Percentiles rank a stretch among this genome's conserved stretches.
Evolutionary conservation across 2,888 invertebrate species (phyloP).

Genomic region (Nyleta sp.): DNA sequence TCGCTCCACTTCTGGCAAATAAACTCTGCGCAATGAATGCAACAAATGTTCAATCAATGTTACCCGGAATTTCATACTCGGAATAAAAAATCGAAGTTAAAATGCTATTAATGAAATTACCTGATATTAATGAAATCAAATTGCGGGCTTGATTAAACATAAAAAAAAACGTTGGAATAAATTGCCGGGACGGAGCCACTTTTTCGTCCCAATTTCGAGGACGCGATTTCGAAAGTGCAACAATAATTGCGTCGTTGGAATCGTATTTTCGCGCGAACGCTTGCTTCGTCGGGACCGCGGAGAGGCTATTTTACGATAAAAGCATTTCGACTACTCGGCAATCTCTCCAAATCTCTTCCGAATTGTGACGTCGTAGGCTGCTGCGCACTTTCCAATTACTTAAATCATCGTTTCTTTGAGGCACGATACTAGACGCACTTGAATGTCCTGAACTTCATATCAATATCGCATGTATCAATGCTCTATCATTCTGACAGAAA

Average conservation of each 20-base stretch:
- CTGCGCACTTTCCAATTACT: conserved; percentile 51
- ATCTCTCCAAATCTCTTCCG: conserved; percentile 64
- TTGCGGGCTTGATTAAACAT: no score
- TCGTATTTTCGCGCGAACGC: conserved; percentile 20
- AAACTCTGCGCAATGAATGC: not conserved
- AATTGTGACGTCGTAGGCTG: conserved; percentile 53
- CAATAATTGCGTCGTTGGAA: conserved; percentile 14
- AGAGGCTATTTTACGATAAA: conserved; percentile 45
- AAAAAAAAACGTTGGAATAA: no score
- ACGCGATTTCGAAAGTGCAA: not conserved
- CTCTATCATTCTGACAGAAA: conserved; percentile 31
- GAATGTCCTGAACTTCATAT: conserved; percentile 49
- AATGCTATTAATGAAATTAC: no score
- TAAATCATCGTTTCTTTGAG: conserved; percentile 44
- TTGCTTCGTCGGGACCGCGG: conserved; percentile 36
- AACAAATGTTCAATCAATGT: not conserved
- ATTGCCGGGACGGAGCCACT: no score
- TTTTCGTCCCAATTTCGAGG: no score
- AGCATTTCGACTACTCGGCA: conserved; percentile 54
- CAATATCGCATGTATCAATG: conserved; percentile 45
- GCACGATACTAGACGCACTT: conserved; percentile 44
- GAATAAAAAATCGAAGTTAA: no score
- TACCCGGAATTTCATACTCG: no score
- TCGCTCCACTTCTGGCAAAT: not conserved
- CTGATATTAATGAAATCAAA: no score